Evolutionary conservation across 1,140 invertebrate genomes (phyloP), one percentile per base, ranked within the genome.

Genomic region (Ooceraea biroi): DNA sequence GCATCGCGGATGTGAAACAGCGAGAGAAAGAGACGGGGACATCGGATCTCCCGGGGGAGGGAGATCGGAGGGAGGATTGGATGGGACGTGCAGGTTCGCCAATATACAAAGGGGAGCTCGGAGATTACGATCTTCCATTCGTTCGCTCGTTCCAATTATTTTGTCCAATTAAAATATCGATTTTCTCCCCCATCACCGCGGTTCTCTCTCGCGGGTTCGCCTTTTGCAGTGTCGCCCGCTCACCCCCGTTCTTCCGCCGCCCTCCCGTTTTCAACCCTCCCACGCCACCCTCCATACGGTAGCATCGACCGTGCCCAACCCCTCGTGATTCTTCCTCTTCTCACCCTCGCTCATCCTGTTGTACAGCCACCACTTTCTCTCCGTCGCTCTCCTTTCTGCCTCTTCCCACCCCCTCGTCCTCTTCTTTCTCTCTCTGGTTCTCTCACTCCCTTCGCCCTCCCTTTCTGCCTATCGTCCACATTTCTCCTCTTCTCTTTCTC

Each of bases 111-210:
- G 90, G 90, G 92, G 87, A 89, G 86, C 71, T 73, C 71, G 78
- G 89, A 92, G 93, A 93, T 93, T 93, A 93, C 91, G 88, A 94
- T 94, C 93, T 93, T 92, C 90, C 91, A 92, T 93, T 93, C 93
- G 93, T 93, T 92, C 88, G 91, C 90, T 94, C 92, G 91, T 94
- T 93, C 92, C 93, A 94, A 94, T 94, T 94, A 93, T 94, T 94
- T 93, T 93, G 92, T 94, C 93, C 93, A 94, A 94, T 94, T 94
- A 94, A 94, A 94, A 94, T 94, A 94, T 93, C 93, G 93, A 94
- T 94, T 94, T 94, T 92, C 90, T 91, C 90, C 89, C 85, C 85
- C 88, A 83, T 88, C 88, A 84, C 76, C 58, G 77, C 76, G 61
- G 66, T 68, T 65, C 61, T 71, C 76, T 65, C 61, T 71, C 74